Conservation (phyloP, 1,140 invertebrate genomes). For the Cydia strobilella region DNA sequence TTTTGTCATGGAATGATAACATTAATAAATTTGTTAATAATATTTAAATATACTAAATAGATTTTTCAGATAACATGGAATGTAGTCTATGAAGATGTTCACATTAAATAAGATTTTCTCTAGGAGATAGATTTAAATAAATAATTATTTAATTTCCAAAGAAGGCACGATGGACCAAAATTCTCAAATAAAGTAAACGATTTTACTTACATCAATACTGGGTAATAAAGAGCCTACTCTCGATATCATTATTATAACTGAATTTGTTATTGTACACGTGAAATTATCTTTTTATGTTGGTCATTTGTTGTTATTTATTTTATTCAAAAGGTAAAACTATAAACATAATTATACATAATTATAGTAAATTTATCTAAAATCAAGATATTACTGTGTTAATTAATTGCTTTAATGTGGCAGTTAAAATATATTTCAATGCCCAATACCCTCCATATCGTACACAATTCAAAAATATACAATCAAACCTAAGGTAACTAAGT, state of each 20-base stretch:
- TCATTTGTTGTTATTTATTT: constrained; percentile 4
- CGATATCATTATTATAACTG: not conserved
- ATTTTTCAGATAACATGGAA: constrained; percentile 49
- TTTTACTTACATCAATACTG: not conserved
- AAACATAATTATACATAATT: not conserved
- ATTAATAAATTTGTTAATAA: constrained; percentile 42
- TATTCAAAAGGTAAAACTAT: not conserved
- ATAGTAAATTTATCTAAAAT: no score
- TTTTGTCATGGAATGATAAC: constrained; percentile 36
- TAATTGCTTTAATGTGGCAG: not conserved
- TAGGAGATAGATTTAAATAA: constrained; percentile 36
- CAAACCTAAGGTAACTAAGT: constrained; percentile 28
- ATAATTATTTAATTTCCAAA: constrained; percentile 42
- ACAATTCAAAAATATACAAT: constrained; percentile 28
- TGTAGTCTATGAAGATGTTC: constrained; percentile 37
- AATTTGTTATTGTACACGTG: not conserved
- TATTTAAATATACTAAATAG: constrained; percentile 45
- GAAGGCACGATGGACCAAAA: constrained; percentile 47
- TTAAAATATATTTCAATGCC: not conserved
- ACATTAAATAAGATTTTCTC: constrained; percentile 22
- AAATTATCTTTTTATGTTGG: constrained; percentile 17
- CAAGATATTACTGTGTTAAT: not conserved
- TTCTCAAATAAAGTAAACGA: not conserved
- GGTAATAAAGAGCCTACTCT: not conserved
- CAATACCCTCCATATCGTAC: constrained; percentile 12